Conservation (phyloP, 2,888 invertebrate species). For the Lasioglossum pauxillum region DNA sequence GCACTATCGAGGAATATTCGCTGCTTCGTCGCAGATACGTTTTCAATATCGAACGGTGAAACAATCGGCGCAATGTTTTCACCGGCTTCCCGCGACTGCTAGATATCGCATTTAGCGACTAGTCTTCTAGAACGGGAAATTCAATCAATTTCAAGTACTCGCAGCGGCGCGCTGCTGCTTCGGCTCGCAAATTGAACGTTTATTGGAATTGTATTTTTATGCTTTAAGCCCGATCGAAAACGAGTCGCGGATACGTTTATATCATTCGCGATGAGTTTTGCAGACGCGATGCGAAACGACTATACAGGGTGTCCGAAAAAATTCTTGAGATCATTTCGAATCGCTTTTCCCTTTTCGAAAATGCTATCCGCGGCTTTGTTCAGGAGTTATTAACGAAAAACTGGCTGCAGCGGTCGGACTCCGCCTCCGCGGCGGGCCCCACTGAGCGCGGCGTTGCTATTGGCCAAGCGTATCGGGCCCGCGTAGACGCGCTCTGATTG, state of each 20-base stretch:
- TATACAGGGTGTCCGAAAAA: too few relatives aligned
- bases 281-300: background rate
- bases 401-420: too few relatives aligned
- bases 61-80: background rate
- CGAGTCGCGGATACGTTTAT: background rate
- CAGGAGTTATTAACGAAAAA: too few relatives aligned
- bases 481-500: too few relatives aligned
- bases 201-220: conserved; percentile 15
- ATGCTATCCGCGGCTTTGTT: too few relatives aligned
- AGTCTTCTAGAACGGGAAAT: conserved; percentile 2
- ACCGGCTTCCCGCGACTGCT: background rate
- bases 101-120: conserved; percentile 11
- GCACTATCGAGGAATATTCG: background rate
- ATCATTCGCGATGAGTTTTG: background rate
- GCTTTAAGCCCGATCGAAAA: background rate
- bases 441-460: too few relatives aligned
- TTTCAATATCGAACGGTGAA: background rate
- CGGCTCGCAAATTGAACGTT: background rate
- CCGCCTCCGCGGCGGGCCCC: too few relatives aligned
- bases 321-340: too few relatives aligned
- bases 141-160: conserved; percentile 9
- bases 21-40: background rate
- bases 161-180: too few relatives aligned
- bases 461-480: too few relatives aligned
- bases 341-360: too few relatives aligned